These are phyloP conservation scores for Ochotona curzoniae DNA, from an alignment of 2,113 vertebrate species.

Conservation along the genomic window DNA sequence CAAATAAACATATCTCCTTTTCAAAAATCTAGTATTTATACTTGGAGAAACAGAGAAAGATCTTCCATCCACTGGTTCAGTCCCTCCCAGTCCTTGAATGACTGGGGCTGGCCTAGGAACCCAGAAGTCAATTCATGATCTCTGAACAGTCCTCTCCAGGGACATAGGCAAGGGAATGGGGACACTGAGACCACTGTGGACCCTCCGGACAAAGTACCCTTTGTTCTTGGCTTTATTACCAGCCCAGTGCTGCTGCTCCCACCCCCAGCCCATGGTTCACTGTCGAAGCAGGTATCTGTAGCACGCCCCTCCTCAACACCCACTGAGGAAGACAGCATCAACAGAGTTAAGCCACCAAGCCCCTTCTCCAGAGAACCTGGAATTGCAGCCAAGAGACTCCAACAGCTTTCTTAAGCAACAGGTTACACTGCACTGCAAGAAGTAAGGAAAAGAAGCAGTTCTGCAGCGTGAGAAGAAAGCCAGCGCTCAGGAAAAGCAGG, in stretches of 20 bases:
- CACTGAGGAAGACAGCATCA: not conserved
- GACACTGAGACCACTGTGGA: not conserved
- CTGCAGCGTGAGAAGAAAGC: not conserved
- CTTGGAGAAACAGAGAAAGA: no score
- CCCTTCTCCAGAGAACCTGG: conserved; percentile 4
- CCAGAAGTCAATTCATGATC: not conserved
- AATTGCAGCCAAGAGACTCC: not conserved
- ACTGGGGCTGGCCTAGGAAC: no score
- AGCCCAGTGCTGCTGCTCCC: not conserved
- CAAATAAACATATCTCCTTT: no score
- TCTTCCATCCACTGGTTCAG: no score
- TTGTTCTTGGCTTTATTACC: not conserved
- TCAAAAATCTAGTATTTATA: no score
- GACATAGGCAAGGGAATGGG: not conserved
- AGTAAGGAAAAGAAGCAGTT: not conserved
- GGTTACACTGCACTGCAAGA: not conserved
- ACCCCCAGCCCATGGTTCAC: not conserved
- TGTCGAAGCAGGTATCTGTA: not conserved
- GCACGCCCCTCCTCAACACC: no score
- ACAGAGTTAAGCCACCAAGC: not conserved
- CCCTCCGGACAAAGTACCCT: not conserved
- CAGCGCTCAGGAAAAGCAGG: not conserved
- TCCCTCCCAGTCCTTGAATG: no score
- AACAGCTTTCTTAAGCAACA: not conserved
- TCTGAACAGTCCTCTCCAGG: not conserved